Evolutionary conservation across 2,113 vertebrate genomes (phyloP), one percentile per base, ranked within the genome.

Genomic region (Ammospiza caudacuta): DNA sequence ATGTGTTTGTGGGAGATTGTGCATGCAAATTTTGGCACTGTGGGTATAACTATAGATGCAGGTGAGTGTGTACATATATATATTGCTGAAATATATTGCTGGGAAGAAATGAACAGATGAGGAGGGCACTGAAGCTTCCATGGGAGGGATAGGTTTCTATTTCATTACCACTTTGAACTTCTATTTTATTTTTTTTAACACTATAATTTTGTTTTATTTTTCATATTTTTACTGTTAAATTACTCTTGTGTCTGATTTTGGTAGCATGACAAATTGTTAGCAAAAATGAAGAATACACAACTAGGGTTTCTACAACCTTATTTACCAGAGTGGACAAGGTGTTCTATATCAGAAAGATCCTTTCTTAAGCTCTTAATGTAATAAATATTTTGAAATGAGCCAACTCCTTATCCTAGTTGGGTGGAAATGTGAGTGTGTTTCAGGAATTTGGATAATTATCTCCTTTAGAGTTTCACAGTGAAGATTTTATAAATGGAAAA

Each of bases 51-150:
- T 73, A 2, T 25, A 43, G 4, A 21, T 52, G 41, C 18, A 21
- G 11, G 25, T 43, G 10, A 14, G 2, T 29, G 7, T 27, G 1
- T 5, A 5, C 35, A 35, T n/a, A 24, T 13, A 2, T 5, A 7
- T n/a, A 27, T 13, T 33, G 14, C 41, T 55, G 27, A 87, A 66
- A 27, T 5, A 4, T 9, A 33, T 51, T 15, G 4, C 15, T 64
- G 15, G 35, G 46, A 52, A 52, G 61, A 57, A 12, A 31, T 66
- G 19, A 66, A 9, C 7, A 41, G 12, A 8, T 39, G 17, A 64
- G 6, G 0, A 39, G 66, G 27, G 5, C 17, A 25, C 11, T 25
- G 33, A 52, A 49, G 12, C 6, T 73, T 88, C 28, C 10, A 6
- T 31, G 23, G 23, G n/a, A 69, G 12, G 47, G 9, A 15, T 12